Base-by-base conservation (phyloP, 2,113 vertebrate genomes). In the Poecile atricapillus region DNA sequence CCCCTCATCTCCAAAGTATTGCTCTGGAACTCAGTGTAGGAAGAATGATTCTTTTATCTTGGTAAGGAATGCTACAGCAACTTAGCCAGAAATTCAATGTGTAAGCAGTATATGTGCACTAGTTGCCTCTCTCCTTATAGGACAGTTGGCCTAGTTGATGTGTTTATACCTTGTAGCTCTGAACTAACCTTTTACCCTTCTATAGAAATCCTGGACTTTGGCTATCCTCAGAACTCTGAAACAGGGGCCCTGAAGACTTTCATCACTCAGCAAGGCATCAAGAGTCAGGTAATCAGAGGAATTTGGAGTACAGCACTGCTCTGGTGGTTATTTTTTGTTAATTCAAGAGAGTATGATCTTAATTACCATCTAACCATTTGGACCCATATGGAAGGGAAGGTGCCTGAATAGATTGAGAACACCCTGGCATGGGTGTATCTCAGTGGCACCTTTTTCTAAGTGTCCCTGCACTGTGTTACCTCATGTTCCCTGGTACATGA, bases 241-340 rank as follows among this genome's bases (percentile, higher is more conserved):
- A 99, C 99, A 4, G 99, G 99, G 24, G 99, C 99, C 5, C 97
- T 99, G 98, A 99, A 99, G 98, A 99, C 99, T 79, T 99, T 99
- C 97, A 99, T 99, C 98, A 99, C 99, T 89, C 99, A 99, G 83
- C 99, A 99, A 98, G 99, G 99, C 95, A 99, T 99, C 96, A 99
- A 99, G 97, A 99, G 99, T 98, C 99, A 99, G 99, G 99, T 99
- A 98, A 96, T 7, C 13, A 43, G 37, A 65, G 55, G 64, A 76
- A 62, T 47, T 71, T 33, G 49, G 65, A 31, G 23, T 89, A n/a
- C 17, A 64, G 28, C 15, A 15, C 39, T 85, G 33, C 28, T 93
- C 55, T 79, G 9, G 44, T 77, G 33, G 18, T 70, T 43, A 47
- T 56, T 59, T 89, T 90, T 83, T 55, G 75, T n/a, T 71, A 79